Conservation (phyloP, 2,888 invertebrate genomes). For the Tachina lurida region DNA sequence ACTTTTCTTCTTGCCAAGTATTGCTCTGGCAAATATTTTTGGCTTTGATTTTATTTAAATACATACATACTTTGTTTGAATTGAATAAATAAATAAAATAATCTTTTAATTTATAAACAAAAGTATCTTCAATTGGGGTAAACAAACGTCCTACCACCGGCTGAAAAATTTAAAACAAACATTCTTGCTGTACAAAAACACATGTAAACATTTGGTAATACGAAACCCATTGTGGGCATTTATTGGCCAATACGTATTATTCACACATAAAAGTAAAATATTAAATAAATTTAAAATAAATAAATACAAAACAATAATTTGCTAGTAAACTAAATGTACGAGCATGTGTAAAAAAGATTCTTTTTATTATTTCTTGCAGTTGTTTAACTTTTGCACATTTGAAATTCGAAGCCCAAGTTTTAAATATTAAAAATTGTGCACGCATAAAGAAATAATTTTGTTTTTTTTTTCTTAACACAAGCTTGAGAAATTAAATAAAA, state of each 20-base stretch:
- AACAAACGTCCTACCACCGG: background rate
- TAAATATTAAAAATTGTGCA: slow-evolving; percentile 30
- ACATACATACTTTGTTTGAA: too few relatives aligned
- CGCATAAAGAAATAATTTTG: slow-evolving; percentile 15
- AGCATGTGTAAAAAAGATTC: slow-evolving; percentile 34
- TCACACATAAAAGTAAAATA: slow-evolving; percentile 33
- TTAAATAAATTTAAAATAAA: slow-evolving; percentile 43
- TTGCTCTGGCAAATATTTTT: too few relatives aligned
- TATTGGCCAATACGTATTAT: slow-evolving; percentile 44
- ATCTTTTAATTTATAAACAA: background rate
- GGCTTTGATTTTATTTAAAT: too few relatives aligned
- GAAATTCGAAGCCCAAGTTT: slow-evolving; percentile 44
- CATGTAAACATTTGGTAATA: slow-evolving; percentile 63
- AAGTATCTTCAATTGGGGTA: background rate
- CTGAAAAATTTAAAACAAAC: background rate
- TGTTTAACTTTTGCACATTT: slow-evolving; percentile 14
- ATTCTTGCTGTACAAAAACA: slow-evolving; percentile 41
- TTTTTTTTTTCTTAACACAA: background rate
- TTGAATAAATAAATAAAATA: background rate
- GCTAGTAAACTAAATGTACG: background rate
- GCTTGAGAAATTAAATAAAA: background rate
- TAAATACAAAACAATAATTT: slow-evolving; percentile 45
- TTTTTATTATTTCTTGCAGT: slow-evolving; percentile 27
- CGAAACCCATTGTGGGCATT: slow-evolving; percentile 35
- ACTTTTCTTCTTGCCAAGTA: too few relatives aligned